Base-by-base conservation (phyloP, 2,888 invertebrate genomes). In the Nemotelus nigrinus region DNA sequence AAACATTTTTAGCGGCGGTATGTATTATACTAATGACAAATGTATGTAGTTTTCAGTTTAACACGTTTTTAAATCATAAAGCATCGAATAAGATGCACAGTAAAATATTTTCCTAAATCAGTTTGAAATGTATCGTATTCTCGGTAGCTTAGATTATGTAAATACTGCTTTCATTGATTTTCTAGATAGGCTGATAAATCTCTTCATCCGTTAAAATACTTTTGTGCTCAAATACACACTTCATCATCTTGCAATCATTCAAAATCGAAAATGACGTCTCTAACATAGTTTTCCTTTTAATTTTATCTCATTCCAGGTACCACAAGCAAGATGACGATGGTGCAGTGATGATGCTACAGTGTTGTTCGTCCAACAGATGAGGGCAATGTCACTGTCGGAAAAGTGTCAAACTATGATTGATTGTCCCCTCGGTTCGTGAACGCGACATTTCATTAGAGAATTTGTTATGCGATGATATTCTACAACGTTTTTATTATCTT, bases 381-480 rank as follows among this genome's bases (percentile, higher is more conserved):
- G 74, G 74, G 74, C 74, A 48, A 74, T 74, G 74, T 74, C 74
- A 60, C 53, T 70, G 70, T 70, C 70, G 70, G 43, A 70, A 53
- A 70, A 70, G 74, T 74, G 74, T 74, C 74, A 74, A 60, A 60
- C 50, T 74, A 74, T 74, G 74, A 74, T 74, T 74, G 63, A 74
- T 74, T 60, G 74, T 70, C 55, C 74, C 60, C 63, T 60, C 48
- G 48, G 70, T 41, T 70, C 53, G 70, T 70, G 70, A 43, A 43
- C 74, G 74, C 74, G 60, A 74, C 74, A 74, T 63, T 60, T 74
- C 74, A 74, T 60, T 74, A 60, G 60, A 74, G 60, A 74, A 60
- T 74, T 60, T 74, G 60, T 74, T 77, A 67, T 77, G 78, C 76
- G 76, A 79, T 79, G 78, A 79, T 77, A 72, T 75, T 77, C 68